phyloP scores from a whole-genome alignment of 2,888 invertebrate species.

The Drosophila greeni region DNA sequence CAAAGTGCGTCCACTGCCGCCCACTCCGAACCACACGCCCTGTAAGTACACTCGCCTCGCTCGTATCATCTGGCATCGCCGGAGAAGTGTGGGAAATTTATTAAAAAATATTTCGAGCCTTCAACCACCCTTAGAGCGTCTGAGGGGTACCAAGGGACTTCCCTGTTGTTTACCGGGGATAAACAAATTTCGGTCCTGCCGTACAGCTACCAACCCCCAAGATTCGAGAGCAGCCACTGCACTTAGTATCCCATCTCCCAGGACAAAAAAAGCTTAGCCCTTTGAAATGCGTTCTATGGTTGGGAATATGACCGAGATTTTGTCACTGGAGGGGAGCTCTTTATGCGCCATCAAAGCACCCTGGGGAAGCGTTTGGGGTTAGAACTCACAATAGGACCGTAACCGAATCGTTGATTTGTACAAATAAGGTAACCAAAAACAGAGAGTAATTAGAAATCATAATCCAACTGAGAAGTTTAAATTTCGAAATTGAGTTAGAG shows the following conservation, averaged over 20 bases:
- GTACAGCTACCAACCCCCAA: constrained; percentile 55
- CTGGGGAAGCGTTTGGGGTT: constrained; percentile 33
- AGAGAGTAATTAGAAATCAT: constrained; percentile 22
- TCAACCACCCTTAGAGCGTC: constrained; percentile 43
- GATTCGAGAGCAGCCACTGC: constrained; percentile 41
- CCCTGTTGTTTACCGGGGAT: constrained; percentile 54
- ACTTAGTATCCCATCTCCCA: constrained; percentile 48
- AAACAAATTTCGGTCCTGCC: constrained; percentile 60
- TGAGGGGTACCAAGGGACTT: constrained; percentile 9
- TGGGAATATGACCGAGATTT: constrained; percentile 43
- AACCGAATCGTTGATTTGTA: constrained; percentile 20
- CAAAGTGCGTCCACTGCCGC: constrained; percentile 87
- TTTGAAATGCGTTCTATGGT: constrained; percentile 32
- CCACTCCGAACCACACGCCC: constrained; percentile 82
- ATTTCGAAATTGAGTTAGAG: neutral
- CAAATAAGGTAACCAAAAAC: constrained; percentile 23
- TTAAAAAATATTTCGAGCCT: constrained; percentile 57
- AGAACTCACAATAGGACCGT: neutral
- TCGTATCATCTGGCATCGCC: constrained; percentile 17
- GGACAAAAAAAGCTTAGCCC: constrained; percentile 23
- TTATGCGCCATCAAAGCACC: constrained; percentile 13
- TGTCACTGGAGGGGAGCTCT: constrained; percentile 15
- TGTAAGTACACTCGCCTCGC: constrained; percentile 74
- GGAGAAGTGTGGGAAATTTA: constrained; percentile 48
- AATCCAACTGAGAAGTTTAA: neutral